Evolutionary conservation across 2,888 invertebrate species (phyloP).

Genomic region (Ochropleura leucogaster): DNA sequence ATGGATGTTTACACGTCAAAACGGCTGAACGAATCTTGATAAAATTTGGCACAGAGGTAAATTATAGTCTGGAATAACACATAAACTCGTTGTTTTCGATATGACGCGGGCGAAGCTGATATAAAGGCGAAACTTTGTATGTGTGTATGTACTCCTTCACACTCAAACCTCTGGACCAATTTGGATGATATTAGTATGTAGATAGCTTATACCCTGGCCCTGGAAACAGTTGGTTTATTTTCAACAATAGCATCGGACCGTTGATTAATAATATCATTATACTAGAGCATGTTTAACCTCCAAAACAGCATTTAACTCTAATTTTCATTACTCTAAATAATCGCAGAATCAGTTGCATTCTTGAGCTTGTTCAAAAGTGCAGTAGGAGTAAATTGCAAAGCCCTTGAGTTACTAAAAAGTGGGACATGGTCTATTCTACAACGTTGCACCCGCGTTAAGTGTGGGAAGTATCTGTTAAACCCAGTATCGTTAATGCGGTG

Average conservation of each 20-base stretch:
- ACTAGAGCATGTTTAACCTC: neutral
- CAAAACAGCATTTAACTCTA: neutral
- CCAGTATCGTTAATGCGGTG: neutral
- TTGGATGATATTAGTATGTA: too few relatives aligned
- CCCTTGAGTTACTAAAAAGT: constrained; percentile 17
- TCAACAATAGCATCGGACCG: neutral
- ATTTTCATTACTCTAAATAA: neutral
- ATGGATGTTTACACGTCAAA: too few relatives aligned
- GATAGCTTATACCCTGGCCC: too few relatives aligned
- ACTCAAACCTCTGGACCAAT: too few relatives aligned
- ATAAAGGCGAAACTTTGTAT: too few relatives aligned
- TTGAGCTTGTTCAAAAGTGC: constrained; percentile 5
- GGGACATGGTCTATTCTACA: constrained; percentile 8
- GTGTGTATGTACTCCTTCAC: too few relatives aligned
- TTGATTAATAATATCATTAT: neutral
- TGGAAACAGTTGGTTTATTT: too few relatives aligned
- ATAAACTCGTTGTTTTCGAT: too few relatives aligned
- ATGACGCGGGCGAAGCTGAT: too few relatives aligned
- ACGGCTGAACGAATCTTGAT: too few relatives aligned
- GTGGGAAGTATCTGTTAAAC: constrained; percentile 1
- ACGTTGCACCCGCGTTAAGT: neutral
- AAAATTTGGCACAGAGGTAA: too few relatives aligned
- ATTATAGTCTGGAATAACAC: too few relatives aligned
- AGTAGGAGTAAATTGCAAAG: constrained; percentile 4
- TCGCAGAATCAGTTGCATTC: neutral